These are phyloP conservation scores for Acrossocheilus fasciatus DNA, from an alignment of 2,797 vertebrate species.

Conservation along the genomic window DNA sequence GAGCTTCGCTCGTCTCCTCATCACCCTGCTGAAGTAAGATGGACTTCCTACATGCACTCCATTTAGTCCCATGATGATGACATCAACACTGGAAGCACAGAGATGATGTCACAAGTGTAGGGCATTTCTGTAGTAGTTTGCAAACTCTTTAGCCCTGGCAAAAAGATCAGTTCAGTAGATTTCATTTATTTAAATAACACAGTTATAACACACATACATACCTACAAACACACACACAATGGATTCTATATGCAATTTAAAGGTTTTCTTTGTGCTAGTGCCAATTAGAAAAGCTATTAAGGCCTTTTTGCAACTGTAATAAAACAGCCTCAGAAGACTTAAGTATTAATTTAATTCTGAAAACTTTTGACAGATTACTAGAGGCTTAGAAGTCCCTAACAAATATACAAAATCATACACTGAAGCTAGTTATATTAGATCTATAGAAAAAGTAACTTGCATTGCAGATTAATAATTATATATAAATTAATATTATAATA, in stretches of 20 bases:
- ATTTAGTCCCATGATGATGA: not conserved
- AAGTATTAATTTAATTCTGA: too few species aligned
- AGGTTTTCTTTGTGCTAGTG: too few species aligned
- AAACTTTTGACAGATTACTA: too few species aligned
- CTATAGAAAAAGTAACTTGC: too few species aligned
- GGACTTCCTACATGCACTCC: not conserved
- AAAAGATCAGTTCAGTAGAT: not conserved
- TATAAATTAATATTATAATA: not conserved
- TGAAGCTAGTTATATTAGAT: too few species aligned
- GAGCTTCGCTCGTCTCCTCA: constrained; percentile 93
- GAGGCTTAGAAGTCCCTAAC: too few species aligned
- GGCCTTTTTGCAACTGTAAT: too few species aligned
- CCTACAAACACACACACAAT: too few species aligned
- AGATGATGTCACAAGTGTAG: not conserved
- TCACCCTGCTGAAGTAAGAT: constrained; percentile 96
- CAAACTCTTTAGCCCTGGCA: not conserved
- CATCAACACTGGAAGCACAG: not conserved
- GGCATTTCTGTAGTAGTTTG: not conserved
- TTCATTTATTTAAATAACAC: not conserved
- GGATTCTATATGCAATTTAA: too few species aligned
- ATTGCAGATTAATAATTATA: not conserved
- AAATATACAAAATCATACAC: too few species aligned
- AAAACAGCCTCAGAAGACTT: too few species aligned
- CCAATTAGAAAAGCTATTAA: too few species aligned
- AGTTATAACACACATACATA: not conserved